phyloP scores from a whole-genome alignment of 1,140 invertebrate species.

The Palaemon carinicauda region DNA sequence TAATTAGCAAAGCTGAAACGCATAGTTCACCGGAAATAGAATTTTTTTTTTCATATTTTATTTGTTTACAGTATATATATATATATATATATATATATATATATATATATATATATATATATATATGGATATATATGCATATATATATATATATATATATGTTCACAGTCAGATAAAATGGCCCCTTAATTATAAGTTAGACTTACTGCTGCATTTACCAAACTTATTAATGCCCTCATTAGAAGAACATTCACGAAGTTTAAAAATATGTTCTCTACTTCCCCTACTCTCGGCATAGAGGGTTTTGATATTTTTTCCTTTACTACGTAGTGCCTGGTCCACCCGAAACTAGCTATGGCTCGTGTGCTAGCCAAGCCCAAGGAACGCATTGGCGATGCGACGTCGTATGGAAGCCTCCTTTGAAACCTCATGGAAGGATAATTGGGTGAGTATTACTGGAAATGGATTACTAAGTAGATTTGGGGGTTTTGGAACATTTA shows the following conservation, averaged over 20 bases:
- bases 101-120: background rate
- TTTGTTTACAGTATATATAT: too few species aligned
- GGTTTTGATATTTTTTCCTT: background rate
- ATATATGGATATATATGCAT: background rate
- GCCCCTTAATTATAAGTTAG: too few species aligned
- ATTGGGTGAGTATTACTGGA: background rate
- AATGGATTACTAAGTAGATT: background rate
- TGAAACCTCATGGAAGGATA: conserved; percentile 17
- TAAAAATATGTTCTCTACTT: too few species aligned
- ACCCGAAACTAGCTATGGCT: background rate
- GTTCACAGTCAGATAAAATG: too few species aligned
- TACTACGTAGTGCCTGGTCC: conserved; percentile 33
- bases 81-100: background rate
- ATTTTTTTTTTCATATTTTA: too few species aligned
- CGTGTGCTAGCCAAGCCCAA: conserved; percentile 33
- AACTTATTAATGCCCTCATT: too few species aligned
- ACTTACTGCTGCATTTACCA: too few species aligned
- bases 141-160: background rate
- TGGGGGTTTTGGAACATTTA: too few species aligned
- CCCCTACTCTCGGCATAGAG: background rate
- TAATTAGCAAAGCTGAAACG: too few species aligned
- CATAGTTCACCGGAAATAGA: too few species aligned
- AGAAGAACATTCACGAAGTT: too few species aligned
- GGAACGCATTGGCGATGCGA: conserved; percentile 56
- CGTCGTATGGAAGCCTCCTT: conserved; percentile 27